Conservation (phyloP, 1,140 invertebrate genomes). For the Cyclargus thomasi region DNA sequence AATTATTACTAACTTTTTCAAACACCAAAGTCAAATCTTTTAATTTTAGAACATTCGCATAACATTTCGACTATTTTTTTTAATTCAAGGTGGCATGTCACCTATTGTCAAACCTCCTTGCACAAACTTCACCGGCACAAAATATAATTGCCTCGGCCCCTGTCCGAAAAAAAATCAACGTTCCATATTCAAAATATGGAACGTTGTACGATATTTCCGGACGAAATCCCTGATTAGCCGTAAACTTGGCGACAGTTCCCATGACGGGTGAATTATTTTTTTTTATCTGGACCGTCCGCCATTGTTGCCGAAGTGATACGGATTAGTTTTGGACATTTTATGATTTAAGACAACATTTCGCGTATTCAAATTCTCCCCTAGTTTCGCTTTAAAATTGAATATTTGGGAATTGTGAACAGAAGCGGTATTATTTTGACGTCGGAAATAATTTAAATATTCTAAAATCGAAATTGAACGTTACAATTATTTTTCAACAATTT, state of each 20-base stretch:
- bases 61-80: no score
- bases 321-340: slow-evolving; percentile 44
- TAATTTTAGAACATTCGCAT: no score
- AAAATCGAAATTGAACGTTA: background rate
- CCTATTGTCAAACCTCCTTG: slow-evolving; percentile 49
- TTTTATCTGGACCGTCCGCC: slow-evolving; percentile 50
- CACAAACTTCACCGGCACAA: slow-evolving; percentile 46
- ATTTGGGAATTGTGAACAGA: background rate
- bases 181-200: slow-evolving; percentile 41
- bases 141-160: slow-evolving; percentile 66
- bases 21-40: no score
- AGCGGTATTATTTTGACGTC: background rate
- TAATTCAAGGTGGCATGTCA: slow-evolving; percentile 39
- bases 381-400: slow-evolving; percentile 18
- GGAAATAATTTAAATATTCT: background rate
- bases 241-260: slow-evolving; percentile 61
- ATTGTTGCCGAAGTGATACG: slow-evolving; percentile 53
- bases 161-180: slow-evolving; percentile 38
- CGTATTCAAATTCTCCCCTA: slow-evolving; percentile 25
- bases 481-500: background rate
- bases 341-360: slow-evolving; percentile 11
- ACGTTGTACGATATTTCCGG: slow-evolving; percentile 50
- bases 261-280: slow-evolving; percentile 61
- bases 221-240: slow-evolving; percentile 58
- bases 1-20: no score